Conservation (phyloP, 2,113 vertebrate species). For the Corapipo altera region DNA sequence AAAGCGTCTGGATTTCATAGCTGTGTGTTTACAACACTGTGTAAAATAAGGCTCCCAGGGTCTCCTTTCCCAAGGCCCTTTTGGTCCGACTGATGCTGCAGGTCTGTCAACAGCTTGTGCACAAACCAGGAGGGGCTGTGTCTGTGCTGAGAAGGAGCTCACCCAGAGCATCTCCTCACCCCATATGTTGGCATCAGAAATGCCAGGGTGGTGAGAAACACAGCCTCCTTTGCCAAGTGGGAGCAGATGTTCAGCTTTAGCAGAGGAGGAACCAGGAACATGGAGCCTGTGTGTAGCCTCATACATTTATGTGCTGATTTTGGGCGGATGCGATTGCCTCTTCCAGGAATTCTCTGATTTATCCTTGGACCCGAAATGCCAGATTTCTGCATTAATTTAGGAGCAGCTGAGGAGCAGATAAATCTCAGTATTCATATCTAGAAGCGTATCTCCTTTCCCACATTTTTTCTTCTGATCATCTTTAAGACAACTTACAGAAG, state of each 20-base stretch:
- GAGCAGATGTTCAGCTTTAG: slow-evolving; percentile 19
- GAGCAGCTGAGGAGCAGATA: neutral
- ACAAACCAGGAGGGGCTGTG: neutral
- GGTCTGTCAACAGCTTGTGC: neutral
- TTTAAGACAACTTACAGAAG: neutral
- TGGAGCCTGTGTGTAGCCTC: neutral
- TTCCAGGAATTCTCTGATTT: slow-evolving; percentile 22
- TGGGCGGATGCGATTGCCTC: neutral
- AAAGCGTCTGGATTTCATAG: neutral
- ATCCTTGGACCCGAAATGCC: neutral
- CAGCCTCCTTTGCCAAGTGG: neutral
- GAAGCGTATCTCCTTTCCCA: neutral
- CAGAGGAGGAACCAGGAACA: neutral
- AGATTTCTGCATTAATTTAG: neutral
- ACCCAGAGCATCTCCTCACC: neutral
- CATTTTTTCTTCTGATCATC: neutral
- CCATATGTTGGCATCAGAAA: neutral
- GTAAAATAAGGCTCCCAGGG: neutral
- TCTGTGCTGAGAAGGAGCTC: neutral
- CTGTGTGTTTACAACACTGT: neutral
- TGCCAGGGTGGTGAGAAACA: neutral
- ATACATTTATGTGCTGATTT: neutral
- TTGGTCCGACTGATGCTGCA: neutral
- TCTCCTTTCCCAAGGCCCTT: neutral
- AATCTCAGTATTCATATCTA: neutral